phyloP scores from a whole-genome alignment of 2,888 invertebrate species.

The Pseudolycoriella hygida region DNA sequence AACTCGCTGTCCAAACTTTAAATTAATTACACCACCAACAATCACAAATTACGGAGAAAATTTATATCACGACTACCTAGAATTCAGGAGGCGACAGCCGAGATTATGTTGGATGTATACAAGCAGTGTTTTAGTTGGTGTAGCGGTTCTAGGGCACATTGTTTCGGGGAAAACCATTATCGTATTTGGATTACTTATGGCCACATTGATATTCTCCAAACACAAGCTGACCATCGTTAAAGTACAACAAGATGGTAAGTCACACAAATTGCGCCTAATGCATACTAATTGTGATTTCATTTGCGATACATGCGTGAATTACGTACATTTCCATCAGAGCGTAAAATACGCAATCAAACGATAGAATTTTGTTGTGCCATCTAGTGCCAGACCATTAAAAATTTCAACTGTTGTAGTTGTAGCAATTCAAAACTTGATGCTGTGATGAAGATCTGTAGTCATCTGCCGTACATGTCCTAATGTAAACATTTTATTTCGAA shows the following conservation, averaged over 20 bases:
- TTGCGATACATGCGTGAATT: no score
- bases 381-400: no score
- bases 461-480: no score
- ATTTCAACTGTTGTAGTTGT: no score
- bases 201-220: constrained; percentile 21
- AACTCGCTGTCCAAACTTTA: constrained; percentile 15
- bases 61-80: constrained; percentile 13
- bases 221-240: constrained; percentile 23
- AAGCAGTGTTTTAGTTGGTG: constrained; percentile 14
- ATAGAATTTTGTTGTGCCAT: no score
- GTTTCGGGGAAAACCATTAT: constrained; percentile 23
- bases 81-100: constrained; percentile 19
- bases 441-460: no score
- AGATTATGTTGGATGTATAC: constrained; percentile 19
- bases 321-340: no score
- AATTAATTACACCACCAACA: constrained; percentile 21
- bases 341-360: no score
- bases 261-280: neutral
- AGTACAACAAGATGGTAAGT: constrained; percentile 20
- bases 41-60: constrained; percentile 15
- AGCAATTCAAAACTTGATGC: no score
- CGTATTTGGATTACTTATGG: constrained; percentile 18
- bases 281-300: no score
- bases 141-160: constrained; percentile 23
- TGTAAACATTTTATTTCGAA: no score